Evolutionary conservation across 2,888 invertebrate genomes (phyloP).

Genomic region (Harpalus rufipes): DNA sequence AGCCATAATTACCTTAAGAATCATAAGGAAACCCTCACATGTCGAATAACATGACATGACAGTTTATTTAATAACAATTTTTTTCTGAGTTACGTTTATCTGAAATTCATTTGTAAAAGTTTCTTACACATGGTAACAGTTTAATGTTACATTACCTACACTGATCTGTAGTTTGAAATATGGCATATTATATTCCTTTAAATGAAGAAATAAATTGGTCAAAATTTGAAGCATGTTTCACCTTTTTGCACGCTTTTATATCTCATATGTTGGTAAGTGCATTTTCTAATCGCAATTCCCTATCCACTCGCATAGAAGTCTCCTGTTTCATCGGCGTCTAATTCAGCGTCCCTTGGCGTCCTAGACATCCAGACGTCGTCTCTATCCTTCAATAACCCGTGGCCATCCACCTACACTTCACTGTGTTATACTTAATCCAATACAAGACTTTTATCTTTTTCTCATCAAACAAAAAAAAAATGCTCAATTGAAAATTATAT

Average conservation of each 20-base stretch:
- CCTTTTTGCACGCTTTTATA: not conserved
- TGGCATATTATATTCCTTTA: too few relatives aligned
- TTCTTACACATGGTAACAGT: too few relatives aligned
- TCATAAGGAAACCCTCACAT: too few relatives aligned
- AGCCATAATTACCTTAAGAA: too few relatives aligned
- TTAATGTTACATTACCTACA: too few relatives aligned
- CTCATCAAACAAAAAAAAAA: slow-evolving; percentile 68
- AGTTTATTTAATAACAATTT: too few relatives aligned
- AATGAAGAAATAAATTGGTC: too few relatives aligned
- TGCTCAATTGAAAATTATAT: not conserved
- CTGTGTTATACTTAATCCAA: slow-evolving; percentile 70
- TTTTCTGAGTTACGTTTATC: too few relatives aligned
- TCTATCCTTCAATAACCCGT: not conserved
- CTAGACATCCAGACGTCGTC: not conserved
- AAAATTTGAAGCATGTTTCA: not conserved
- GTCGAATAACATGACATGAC: too few relatives aligned
- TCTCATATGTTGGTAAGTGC: not conserved
- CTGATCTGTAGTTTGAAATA: too few relatives aligned
- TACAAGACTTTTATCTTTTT: slow-evolving; percentile 70
- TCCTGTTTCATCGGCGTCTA: not conserved
- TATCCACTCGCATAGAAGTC: not conserved
- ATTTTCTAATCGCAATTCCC: not conserved
- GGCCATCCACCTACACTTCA: slow-evolving; percentile 65
- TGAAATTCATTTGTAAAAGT: too few relatives aligned
- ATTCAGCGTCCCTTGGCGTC: not conserved